phyloP scores from a whole-genome alignment of 1,140 invertebrate species.

The Megalopta genalis region DNA sequence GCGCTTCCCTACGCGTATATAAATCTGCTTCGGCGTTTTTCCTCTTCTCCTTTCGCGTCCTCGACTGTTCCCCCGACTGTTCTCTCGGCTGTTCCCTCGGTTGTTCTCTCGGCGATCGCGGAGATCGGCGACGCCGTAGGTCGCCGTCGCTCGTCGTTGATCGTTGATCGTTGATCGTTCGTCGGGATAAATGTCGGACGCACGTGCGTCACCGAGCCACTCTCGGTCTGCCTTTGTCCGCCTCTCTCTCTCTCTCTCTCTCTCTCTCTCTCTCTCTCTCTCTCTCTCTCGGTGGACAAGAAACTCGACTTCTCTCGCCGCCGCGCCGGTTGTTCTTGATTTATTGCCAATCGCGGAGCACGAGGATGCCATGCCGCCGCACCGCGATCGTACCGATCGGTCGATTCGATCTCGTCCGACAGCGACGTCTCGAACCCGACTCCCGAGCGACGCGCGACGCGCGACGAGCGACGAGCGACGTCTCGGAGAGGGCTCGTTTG shows the following conservation, averaged over 20 bases:
- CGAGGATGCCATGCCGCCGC: background rate
- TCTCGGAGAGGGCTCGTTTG: no score
- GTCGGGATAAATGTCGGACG: constrained; percentile 53
- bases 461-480: no score
- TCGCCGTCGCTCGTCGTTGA: constrained; percentile 12
- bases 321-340: constrained; percentile 50
- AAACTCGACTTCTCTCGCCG: constrained; percentile 32
- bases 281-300: constrained; percentile 31
- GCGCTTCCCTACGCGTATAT: constrained; percentile 38
- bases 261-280: constrained; percentile 2
- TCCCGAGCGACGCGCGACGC: background rate
- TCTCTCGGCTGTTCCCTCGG: background rate
- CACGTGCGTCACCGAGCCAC: constrained; percentile 34
- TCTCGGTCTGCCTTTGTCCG: no score
- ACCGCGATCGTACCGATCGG: background rate
- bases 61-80: background rate
- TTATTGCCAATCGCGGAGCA: constrained; percentile 50
- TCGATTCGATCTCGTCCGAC: background rate
- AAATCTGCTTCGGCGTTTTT: constrained; percentile 46
- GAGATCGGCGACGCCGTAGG: background rate
- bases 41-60: background rate
- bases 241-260: background rate
- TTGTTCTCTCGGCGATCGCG: constrained; percentile 4
- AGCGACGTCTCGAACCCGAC: no score
- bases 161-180: constrained; percentile 11